Conservation (phyloP, 2,888 invertebrate genomes). For the Lysandra coridon region DNA sequence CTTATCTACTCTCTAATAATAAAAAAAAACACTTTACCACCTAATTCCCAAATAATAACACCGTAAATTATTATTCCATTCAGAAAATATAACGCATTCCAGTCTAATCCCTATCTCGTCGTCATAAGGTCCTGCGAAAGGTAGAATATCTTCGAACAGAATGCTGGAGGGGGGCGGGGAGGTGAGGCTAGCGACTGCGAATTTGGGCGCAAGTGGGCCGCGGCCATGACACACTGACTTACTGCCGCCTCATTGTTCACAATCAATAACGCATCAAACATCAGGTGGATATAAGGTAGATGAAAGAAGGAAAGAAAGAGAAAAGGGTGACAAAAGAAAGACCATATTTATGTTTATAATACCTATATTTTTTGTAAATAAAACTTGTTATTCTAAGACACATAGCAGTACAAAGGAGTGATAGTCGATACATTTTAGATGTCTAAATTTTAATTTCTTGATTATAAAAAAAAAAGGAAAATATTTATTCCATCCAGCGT, state of each 20-base stretch:
- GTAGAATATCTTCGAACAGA: background rate
- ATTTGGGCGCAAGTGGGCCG: slow-evolving; percentile 77
- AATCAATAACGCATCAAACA: slow-evolving; percentile 77
- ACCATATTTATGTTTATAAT: too few relatives aligned
- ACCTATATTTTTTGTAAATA: too few relatives aligned
- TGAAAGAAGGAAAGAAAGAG: background rate
- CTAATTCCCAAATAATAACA: background rate
- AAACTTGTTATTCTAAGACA: too few relatives aligned
- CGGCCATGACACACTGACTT: slow-evolving; percentile 79
- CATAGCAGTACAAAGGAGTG: too few relatives aligned
- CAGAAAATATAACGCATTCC: background rate
- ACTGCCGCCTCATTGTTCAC: slow-evolving; percentile 78
- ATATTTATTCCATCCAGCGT: too few relatives aligned
- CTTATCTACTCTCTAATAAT: too few relatives aligned
- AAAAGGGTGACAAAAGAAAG: background rate
- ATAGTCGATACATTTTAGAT: too few relatives aligned
- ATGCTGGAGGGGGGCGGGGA: slow-evolving; percentile 29
- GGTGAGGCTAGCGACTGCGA: slow-evolving; percentile 74
- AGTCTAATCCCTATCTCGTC: background rate
- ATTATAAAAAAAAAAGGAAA: too few relatives aligned
- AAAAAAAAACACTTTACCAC: background rate
- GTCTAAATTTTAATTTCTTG: too few relatives aligned
- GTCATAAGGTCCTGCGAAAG: background rate
- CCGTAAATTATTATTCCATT: background rate
- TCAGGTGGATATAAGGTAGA: slow-evolving; percentile 42